Evolutionary conservation across 2,888 invertebrate genomes (phyloP).

Genomic region (Drosophila recens): DNA sequence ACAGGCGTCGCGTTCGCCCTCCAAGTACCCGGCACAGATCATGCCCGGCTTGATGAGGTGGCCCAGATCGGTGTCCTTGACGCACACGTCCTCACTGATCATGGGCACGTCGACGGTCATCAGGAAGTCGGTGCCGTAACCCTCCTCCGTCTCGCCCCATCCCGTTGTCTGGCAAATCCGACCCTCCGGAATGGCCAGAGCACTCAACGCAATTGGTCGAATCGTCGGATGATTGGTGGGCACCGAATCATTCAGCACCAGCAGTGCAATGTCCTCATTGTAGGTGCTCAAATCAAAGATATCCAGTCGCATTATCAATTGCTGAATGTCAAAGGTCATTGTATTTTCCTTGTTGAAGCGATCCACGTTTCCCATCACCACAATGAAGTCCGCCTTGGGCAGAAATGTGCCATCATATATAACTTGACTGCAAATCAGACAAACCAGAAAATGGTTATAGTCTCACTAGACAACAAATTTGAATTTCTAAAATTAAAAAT

Average conservation of each 20-base stretch:
- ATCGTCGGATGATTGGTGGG: slow-evolving; percentile 79
- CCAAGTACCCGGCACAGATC: slow-evolving; percentile 90
- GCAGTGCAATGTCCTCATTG: slow-evolving; percentile 78
- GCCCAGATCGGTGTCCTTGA: slow-evolving; percentile 72
- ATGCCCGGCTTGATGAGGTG: slow-evolving; percentile 88
- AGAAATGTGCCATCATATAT: slow-evolving; percentile 66
- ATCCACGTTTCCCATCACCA: slow-evolving; percentile 83
- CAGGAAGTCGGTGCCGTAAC: slow-evolving; percentile 57
- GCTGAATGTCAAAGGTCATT: slow-evolving; percentile 67
- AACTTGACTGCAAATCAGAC: slow-evolving; percentile 36
- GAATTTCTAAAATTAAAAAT: no score
- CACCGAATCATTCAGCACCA: slow-evolving; percentile 75
- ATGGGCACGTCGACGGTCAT: slow-evolving; percentile 78
- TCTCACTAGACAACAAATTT: not conserved
- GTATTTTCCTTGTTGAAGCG: slow-evolving; percentile 75
- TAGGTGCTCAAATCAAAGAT: slow-evolving; percentile 70
- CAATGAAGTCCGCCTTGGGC: slow-evolving; percentile 66
- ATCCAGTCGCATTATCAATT: slow-evolving; percentile 57
- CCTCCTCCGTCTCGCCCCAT: slow-evolving; percentile 80
- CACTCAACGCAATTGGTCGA: slow-evolving; percentile 71
- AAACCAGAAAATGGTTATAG: not conserved
- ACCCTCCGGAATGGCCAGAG: slow-evolving; percentile 39
- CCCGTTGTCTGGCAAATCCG: slow-evolving; percentile 82
- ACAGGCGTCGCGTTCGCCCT: slow-evolving; percentile 92
- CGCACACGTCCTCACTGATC: slow-evolving; percentile 65